Percentiles rank a stretch among this genome's conserved stretches.
Conservation (phyloP, 2,113 vertebrate species). For the Tetrao urogallus region DNA sequence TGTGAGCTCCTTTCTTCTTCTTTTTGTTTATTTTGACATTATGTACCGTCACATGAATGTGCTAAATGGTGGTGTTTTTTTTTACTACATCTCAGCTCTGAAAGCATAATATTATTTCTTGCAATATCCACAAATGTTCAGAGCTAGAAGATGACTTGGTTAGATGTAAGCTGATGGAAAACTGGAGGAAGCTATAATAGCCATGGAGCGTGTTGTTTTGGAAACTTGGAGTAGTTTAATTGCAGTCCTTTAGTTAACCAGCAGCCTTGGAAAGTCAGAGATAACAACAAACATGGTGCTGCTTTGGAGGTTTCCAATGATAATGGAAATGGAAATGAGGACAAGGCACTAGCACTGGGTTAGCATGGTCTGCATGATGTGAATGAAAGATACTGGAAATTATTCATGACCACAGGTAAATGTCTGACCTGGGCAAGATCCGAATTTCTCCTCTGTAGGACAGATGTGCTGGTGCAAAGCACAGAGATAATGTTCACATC, state of each 20-base stretch:
- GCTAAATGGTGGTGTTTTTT: fast-evolving
- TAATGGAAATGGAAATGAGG: neutral
- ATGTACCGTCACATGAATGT: no score
- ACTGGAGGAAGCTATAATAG: neutral
- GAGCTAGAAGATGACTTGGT: neutral
- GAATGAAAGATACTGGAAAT: neutral
- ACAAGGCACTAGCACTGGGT: neutral
- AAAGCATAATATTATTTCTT: neutral
- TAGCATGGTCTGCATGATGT: neutral
- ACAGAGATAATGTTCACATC: neutral
- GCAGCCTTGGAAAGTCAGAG: neutral
- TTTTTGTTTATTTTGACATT: neutral
- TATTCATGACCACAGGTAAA: neutral
- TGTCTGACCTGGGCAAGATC: neutral
- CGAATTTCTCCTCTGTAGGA: neutral
- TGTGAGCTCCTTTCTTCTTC: neutral
- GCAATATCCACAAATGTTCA: fast-evolving
- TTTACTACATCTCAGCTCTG: neutral
- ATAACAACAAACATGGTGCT: neutral
- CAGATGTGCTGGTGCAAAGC: neutral
- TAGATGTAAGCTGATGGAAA: neutral
- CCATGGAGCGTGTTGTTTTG: neutral
- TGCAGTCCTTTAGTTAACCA: neutral
- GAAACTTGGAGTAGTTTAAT: neutral
- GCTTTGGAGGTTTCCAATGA: neutral